Evolutionary conservation across 2,888 invertebrate genomes (phyloP).

Genomic region (Trachelus iudaicus): DNA sequence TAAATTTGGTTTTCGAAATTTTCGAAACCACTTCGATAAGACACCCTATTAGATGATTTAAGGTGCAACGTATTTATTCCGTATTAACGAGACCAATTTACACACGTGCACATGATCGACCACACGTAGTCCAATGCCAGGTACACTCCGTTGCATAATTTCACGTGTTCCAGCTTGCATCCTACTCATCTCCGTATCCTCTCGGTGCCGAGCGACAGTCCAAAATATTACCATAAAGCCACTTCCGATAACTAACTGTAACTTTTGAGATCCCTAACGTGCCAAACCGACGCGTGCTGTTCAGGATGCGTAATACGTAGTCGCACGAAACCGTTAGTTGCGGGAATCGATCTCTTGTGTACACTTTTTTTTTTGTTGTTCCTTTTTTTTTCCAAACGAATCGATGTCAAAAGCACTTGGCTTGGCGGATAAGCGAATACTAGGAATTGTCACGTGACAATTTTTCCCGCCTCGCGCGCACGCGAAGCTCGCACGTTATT

Average conservation of each 20-base stretch:
- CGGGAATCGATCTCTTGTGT: conserved; percentile 29
- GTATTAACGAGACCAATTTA: background rate
- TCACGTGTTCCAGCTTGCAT: background rate
- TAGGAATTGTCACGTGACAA: background rate
- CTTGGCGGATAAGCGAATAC: conserved; percentile 15
- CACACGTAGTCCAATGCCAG: background rate
- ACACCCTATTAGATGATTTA: background rate
- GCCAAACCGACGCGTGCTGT: background rate
- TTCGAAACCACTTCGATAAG: background rate
- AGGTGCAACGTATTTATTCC: background rate
- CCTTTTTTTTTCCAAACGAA: conserved; percentile 12
- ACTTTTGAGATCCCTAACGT: background rate
- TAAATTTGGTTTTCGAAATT: too few species aligned
- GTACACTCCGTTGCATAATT: background rate
- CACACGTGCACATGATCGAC: background rate
- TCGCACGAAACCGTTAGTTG: conserved; percentile 27
- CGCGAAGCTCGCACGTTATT: conserved; percentile 31
- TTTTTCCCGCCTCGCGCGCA: conserved; percentile 28
- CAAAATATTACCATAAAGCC: background rate
- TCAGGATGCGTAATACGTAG: conserved; percentile 29
- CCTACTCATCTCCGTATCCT: background rate
- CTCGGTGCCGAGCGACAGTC: background rate
- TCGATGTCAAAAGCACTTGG: conserved; percentile 22
- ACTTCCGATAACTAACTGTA: background rate
- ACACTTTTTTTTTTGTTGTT: conserved; percentile 21